Evolutionary conservation across 1,140 invertebrate species (phyloP).

Genomic region (Scaptomyza montana): DNA sequence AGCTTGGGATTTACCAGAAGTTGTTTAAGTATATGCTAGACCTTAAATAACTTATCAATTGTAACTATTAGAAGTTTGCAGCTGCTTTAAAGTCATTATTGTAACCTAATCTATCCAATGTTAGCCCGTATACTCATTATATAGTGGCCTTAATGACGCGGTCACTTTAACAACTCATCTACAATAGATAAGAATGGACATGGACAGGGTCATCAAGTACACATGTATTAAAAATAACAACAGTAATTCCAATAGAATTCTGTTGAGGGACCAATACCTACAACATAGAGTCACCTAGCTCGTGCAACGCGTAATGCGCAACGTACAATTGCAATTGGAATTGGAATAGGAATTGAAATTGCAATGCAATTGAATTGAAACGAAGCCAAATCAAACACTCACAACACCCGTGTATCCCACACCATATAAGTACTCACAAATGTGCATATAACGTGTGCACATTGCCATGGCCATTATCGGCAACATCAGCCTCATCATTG

Average conservation of each 20-base stretch:
- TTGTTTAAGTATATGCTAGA: too few species aligned
- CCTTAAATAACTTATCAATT: too few species aligned
- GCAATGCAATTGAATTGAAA: constrained; percentile 43
- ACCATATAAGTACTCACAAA: constrained; percentile 63
- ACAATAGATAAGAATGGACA: background rate
- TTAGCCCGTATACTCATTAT: background rate
- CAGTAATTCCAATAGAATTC: background rate
- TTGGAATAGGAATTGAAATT: constrained; percentile 30
- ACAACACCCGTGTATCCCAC: constrained; percentile 2
- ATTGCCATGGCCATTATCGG: constrained; percentile 78
- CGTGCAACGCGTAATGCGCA: background rate
- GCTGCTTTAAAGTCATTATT: too few species aligned
- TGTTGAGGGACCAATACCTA: constrained; percentile 2
- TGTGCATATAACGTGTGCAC: constrained; percentile 75
- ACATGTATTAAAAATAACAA: constrained; percentile 12
- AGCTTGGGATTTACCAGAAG: too few species aligned
- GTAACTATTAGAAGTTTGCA: too few species aligned
- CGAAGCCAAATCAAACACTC: constrained; percentile 42
- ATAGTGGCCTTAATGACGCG: background rate
- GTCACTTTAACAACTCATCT: background rate
- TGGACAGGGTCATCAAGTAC: background rate
- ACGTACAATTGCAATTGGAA: constrained; percentile 28
- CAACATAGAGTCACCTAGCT: background rate
- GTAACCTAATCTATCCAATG: background rate
- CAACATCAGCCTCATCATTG: constrained; percentile 60